phyloP scores from a whole-genome alignment of 2,797 vertebrate genomes.

The Ctenosaura bakeri region DNA sequence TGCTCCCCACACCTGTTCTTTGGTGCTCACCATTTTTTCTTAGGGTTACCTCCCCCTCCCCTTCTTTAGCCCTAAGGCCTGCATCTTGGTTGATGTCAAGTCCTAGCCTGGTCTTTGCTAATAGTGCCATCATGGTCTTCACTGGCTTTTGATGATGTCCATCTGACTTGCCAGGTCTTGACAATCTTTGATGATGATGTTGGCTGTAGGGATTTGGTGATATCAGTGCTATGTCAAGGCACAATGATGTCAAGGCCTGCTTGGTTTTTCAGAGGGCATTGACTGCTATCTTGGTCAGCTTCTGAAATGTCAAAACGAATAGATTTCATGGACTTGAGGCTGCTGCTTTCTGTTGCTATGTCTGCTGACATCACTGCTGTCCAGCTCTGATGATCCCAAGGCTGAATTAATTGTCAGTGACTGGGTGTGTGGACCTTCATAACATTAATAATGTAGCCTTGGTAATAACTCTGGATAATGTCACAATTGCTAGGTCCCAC shows the following conservation, averaged over 20 bases:
- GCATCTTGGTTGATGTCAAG: slow-evolving; percentile 32
- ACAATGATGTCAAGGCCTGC: slow-evolving; percentile 2
- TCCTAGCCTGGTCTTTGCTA: slow-evolving; percentile 35
- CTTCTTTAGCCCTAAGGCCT: slow-evolving; percentile 18
- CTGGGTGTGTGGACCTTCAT: slow-evolving; percentile 14
- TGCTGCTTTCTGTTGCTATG: slow-evolving; percentile 26
- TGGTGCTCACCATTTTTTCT: slow-evolving; percentile 40
- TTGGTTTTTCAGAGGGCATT: slow-evolving; percentile 23
- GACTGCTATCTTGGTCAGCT: background rate
- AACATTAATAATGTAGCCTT: slow-evolving; percentile 23
- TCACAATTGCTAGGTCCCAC: slow-evolving; percentile 18
- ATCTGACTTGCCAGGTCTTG: slow-evolving; percentile 21
- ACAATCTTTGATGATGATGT: slow-evolving; percentile 19
- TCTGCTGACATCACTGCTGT: slow-evolving; percentile 21
- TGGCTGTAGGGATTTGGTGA: slow-evolving; percentile 2
- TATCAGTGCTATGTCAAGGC: background rate
- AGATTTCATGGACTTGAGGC: slow-evolving; percentile 12
- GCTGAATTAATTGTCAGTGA: slow-evolving; percentile 36
- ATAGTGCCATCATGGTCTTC: slow-evolving; percentile 22
- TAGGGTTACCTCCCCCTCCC: background rate
- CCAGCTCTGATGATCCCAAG: slow-evolving; percentile 21
- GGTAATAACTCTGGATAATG: slow-evolving; percentile 16
- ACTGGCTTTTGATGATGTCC: slow-evolving; percentile 24
- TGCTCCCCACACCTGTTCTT: slow-evolving; percentile 27
- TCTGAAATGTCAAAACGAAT: slow-evolving; percentile 31